Conservation (phyloP, 2,113 vertebrate genomes). For the Abramis brama region DNA sequence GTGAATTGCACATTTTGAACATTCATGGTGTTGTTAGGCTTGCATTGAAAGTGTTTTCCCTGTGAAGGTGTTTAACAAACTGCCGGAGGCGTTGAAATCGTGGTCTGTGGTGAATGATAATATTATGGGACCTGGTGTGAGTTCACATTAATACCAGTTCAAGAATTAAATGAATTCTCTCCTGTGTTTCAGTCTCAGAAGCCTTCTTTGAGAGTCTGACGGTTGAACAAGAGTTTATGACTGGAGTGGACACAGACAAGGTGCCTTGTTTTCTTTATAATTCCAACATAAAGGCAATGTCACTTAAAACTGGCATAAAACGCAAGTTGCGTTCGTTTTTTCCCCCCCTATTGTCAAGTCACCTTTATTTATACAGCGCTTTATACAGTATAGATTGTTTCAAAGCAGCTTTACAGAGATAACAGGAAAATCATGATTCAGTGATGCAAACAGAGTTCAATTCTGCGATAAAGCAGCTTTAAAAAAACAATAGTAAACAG, state of each 20-base stretch:
- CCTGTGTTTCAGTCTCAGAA: conserved; percentile 88
- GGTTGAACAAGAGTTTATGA: conserved; percentile 99
- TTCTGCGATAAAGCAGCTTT: no score
- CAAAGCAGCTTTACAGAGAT: no score
- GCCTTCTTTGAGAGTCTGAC: conserved; percentile 97
- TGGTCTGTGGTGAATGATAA: not conserved
- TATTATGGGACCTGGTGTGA: not conserved
- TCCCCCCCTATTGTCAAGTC: no score
- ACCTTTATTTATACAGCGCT: no score
- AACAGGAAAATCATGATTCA: no score
- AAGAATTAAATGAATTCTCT: not conserved
- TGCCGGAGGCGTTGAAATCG: not conserved
- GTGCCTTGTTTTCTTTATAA: conserved; percentile 62
- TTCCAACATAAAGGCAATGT: not conserved
- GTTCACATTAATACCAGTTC: not conserved
- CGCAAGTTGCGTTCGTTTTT: no score
- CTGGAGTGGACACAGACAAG: conserved; percentile 98
- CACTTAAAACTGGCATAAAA: no score
- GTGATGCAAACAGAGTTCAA: no score
- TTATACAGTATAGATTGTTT: no score
- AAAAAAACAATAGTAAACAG: no score
- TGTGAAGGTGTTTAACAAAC: not conserved
- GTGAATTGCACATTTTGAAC: no score
- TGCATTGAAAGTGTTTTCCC: not conserved
- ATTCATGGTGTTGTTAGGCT: not conserved